These are phyloP conservation scores for Rhagonycha fulva DNA, from an alignment of 2,888 invertebrate species.

Conservation along the genomic window DNA sequence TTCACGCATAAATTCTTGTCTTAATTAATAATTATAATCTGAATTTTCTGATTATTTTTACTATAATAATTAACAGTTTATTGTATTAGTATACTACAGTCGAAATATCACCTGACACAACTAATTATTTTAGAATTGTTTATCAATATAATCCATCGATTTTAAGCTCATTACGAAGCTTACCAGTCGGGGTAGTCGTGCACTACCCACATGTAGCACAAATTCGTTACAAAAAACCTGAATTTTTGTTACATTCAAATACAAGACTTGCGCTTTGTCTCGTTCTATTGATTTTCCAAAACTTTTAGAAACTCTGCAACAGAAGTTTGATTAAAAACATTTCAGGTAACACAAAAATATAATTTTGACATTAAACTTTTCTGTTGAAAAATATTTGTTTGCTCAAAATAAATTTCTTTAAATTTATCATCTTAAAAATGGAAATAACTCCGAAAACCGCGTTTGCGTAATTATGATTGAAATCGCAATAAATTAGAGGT, in stretches of 20 bases:
- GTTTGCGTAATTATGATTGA: not conserved
- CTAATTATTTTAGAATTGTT: too few relatives aligned
- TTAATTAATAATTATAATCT: too few relatives aligned
- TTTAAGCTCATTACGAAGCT: too few relatives aligned
- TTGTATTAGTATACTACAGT: too few relatives aligned
- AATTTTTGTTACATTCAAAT: not conserved
- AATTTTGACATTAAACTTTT: not conserved
- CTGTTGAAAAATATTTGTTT: not conserved
- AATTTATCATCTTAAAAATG: not conserved
- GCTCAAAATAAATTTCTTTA: not conserved
- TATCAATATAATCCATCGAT: too few relatives aligned
- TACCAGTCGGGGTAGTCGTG: too few relatives aligned
- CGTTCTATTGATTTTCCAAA: not conserved
- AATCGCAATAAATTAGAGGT: not conserved
- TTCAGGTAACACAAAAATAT: not conserved
- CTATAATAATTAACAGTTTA: too few relatives aligned
- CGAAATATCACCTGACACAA: too few relatives aligned
- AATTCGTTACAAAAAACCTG: too few relatives aligned
- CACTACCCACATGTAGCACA: too few relatives aligned
- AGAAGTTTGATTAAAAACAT: not conserved
- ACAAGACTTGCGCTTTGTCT: not conserved
- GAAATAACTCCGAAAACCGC: not conserved
- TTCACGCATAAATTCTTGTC: too few relatives aligned
- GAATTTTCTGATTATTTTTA: too few relatives aligned
- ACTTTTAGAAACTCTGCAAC: not conserved